Conservation (phyloP, 2,113 vertebrate species). For the Oreocharis arfaki region DNA sequence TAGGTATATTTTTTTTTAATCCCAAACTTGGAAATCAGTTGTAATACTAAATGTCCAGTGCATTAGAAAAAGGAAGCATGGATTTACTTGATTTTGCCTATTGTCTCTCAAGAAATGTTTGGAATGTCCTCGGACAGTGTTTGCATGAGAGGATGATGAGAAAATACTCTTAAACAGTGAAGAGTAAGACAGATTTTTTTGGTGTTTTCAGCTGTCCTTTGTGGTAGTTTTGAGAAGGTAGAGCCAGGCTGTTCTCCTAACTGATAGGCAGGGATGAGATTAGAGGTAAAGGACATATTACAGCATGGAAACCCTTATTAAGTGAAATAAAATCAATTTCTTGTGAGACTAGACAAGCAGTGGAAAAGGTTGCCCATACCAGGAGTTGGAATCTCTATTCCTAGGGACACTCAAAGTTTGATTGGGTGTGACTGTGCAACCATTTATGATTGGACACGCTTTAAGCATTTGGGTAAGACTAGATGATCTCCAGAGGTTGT, state of each 20-base stretch:
- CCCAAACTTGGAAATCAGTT: not conserved
- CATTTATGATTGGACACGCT: not conserved
- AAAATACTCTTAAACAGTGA: not conserved
- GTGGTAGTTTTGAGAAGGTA: not conserved
- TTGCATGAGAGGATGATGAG: not conserved
- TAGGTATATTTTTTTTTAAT: not conserved
- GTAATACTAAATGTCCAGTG: not conserved
- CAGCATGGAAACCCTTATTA: not conserved
- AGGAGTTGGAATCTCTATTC: not conserved
- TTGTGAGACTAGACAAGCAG: too few species aligned
- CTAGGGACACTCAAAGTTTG: not conserved
- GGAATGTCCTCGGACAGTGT: not conserved
- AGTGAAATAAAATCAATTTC: not conserved
- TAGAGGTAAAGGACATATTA: not conserved
- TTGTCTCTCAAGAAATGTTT: not conserved
- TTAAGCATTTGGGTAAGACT: not conserved
- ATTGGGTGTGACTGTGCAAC: not conserved
- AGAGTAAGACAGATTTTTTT: not conserved
- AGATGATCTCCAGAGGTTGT: not conserved
- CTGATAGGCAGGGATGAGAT: not conserved
- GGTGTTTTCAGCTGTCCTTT: not conserved
- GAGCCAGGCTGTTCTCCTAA: not conserved
- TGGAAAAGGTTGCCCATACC: not conserved
- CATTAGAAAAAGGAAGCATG: not conserved
- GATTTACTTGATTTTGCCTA: not conserved